These are phyloP conservation scores for Monomorium pharaonis DNA, from an alignment of 1,140 invertebrate species.

Conservation along the genomic window DNA sequence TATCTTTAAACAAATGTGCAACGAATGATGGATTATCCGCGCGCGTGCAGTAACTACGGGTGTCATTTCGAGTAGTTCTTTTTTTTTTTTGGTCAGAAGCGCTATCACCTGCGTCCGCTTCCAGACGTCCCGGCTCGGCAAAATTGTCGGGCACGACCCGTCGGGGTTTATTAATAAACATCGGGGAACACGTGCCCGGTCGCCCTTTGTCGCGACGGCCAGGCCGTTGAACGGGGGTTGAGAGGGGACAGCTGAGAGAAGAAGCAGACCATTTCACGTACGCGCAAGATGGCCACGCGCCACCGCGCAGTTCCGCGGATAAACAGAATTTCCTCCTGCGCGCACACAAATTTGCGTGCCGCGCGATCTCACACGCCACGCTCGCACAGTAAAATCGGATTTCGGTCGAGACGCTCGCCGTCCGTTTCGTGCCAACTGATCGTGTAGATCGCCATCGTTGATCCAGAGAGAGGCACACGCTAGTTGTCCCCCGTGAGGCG, in stretches of 20 bases:
- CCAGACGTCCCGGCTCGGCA: slow-evolving; percentile 74
- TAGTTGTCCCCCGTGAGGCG: background rate
- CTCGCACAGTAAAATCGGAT: slow-evolving; percentile 35
- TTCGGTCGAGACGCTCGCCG: background rate
- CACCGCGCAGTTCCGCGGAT: slow-evolving; percentile 40
- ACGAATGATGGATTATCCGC: background rate
- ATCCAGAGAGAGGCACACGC: slow-evolving; percentile 1
- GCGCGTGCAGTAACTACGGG: background rate
- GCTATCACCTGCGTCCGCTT: slow-evolving; percentile 70
- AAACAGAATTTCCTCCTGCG: slow-evolving; percentile 64
- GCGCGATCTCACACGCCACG: slow-evolving; percentile 28
- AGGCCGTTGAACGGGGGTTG: slow-evolving; percentile 66
- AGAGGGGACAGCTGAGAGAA: slow-evolving; percentile 67
- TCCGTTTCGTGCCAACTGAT: slow-evolving; percentile 36
- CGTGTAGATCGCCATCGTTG: slow-evolving; percentile 19
- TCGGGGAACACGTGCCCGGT: slow-evolving; percentile 80
- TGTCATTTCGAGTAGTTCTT: slow-evolving; percentile 18
- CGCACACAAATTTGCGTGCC: slow-evolving; percentile 44
- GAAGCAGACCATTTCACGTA: slow-evolving; percentile 70
- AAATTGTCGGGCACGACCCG: slow-evolving; percentile 77
- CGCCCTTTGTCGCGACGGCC: slow-evolving; percentile 78
- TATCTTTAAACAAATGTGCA: background rate
- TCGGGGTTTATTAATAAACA: slow-evolving; percentile 83
- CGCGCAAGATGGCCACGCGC: slow-evolving; percentile 58
- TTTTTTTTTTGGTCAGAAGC: slow-evolving; percentile 43